Base-by-base conservation (phyloP, 2,888 invertebrate species). In the Malthinus flaveolus region DNA sequence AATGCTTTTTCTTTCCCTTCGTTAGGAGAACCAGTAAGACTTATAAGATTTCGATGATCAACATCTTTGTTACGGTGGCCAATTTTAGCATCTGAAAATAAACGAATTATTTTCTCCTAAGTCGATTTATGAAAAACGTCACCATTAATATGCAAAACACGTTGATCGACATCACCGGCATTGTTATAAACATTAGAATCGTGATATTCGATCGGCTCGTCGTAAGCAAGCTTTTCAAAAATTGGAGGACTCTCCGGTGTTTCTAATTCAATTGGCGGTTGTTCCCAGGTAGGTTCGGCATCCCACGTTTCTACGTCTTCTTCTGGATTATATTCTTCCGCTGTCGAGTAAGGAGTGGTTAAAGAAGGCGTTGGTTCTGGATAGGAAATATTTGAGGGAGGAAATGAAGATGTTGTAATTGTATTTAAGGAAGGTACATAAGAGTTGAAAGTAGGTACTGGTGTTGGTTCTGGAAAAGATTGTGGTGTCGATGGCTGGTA, bases 11-110 rank as follows among this genome's bases (percentile, higher is more conserved):
- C 23, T 23, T 23, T 23, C 23, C 23, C 23, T 37, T 66, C 68
- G 39, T 74, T 80, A 0, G 87, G 87, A 13, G 88, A 90, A 34
- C 91, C 90, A 8, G 93, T 93, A 49, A 93, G 77, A 57, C 91
- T 88, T 71, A 93, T 93, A 60, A 93, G 78, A 79, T 93, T 93
- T 66, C 93, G 83, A 72, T 92, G 92, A 76, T 92, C 92, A 47
- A 92, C 88, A 74, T 92, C 91, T 75, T 84, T 75, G 12, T 79
- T 79, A 42, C 73, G 70, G 33, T 72, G 70, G 53, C 71, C 59
- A 44, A 56, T 10, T 33, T 64, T 59, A 23, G 48, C 32, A 37
- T 64, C 65, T 64, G 51, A 39, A 44, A 33, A 13, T 11, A 6
- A 35, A 15, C 10, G 1, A 23, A n/a, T 31, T 23, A 23, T 23